Conservation (phyloP, 1,140 invertebrate species). For the Drosophila nigromelanica region DNA sequence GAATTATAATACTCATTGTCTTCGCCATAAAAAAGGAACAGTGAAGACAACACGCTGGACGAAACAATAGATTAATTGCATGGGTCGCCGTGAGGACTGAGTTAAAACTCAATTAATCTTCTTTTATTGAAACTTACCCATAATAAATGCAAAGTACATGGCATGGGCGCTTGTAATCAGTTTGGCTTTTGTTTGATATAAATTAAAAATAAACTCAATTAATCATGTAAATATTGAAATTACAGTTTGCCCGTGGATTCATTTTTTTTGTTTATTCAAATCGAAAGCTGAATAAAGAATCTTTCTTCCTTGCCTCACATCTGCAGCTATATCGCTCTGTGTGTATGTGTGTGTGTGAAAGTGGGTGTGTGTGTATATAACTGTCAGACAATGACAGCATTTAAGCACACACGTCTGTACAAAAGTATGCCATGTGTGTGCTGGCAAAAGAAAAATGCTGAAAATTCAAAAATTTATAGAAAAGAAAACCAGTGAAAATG, state of each 20-base stretch:
- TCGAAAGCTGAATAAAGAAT: conserved; percentile 10
- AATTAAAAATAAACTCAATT: conserved; percentile 81
- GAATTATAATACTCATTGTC: conserved; percentile 24
- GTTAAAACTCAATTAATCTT: conserved; percentile 78
- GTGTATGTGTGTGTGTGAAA: background rate
- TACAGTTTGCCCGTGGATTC: conserved; percentile 29
- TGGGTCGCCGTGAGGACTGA: conserved; percentile 12
- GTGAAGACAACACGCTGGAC: conserved; percentile 33
- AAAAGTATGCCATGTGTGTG: conserved; percentile 42
- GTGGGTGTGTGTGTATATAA: conserved; percentile 1
- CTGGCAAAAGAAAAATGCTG: conserved; percentile 27
- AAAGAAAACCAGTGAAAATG: conserved; percentile 33
- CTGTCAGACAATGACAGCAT: conserved; percentile 53
- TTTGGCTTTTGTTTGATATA: conserved; percentile 68
- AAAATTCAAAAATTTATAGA: conserved; percentile 72
- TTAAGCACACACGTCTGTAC: conserved; percentile 46
- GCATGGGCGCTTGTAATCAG: conserved; percentile 54
- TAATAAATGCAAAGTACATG: conserved; percentile 32
- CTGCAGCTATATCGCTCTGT: background rate
- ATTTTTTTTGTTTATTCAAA: conserved; percentile 39
- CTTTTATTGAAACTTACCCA: conserved; percentile 48
- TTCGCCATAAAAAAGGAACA: conserved; percentile 5
- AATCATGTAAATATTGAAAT: conserved; percentile 75
- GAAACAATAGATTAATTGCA: conserved; percentile 29
- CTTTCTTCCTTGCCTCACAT: background rate